Evolutionary conservation across 2,113 vertebrate genomes (phyloP).

Genomic region (Eonycteris spelaea): DNA sequence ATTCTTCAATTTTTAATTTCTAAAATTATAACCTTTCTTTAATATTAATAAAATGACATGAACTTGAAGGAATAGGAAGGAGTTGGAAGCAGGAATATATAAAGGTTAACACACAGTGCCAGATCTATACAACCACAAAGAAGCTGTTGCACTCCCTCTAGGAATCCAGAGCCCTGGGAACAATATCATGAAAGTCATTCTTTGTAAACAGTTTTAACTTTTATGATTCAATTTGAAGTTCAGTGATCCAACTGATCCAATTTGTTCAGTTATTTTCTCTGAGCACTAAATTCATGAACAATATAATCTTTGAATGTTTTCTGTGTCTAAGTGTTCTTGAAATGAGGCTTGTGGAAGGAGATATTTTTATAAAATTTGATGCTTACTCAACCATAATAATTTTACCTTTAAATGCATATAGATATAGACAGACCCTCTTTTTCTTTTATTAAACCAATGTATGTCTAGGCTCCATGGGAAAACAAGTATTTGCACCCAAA

Average conservation of each 20-base stretch:
- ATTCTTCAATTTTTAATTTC: background rate
- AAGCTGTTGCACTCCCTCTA: background rate
- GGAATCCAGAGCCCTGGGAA: background rate
- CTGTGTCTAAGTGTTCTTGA: background rate
- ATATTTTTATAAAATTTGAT: background rate
- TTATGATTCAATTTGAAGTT: background rate
- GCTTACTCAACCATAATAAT: background rate
- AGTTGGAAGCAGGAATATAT: background rate
- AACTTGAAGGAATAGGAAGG: background rate
- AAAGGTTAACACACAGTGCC: background rate
- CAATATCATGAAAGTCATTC: background rate
- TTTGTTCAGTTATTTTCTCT: background rate
- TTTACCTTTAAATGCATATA: background rate
- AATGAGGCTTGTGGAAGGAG: background rate
- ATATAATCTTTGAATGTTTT: background rate
- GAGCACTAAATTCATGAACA: background rate
- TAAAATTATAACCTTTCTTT: background rate
- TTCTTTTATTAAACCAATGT: background rate
- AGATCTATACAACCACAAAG: background rate
- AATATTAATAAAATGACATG: background rate
- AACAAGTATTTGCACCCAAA: background rate
- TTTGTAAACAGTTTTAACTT: background rate
- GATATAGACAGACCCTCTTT: background rate
- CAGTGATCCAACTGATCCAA: background rate
- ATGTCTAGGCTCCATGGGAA: background rate